Evolutionary conservation across 1,140 invertebrate species (phyloP), one percentile per base, ranked within the genome.

Genomic region (Macrocentrus cingulum): DNA sequence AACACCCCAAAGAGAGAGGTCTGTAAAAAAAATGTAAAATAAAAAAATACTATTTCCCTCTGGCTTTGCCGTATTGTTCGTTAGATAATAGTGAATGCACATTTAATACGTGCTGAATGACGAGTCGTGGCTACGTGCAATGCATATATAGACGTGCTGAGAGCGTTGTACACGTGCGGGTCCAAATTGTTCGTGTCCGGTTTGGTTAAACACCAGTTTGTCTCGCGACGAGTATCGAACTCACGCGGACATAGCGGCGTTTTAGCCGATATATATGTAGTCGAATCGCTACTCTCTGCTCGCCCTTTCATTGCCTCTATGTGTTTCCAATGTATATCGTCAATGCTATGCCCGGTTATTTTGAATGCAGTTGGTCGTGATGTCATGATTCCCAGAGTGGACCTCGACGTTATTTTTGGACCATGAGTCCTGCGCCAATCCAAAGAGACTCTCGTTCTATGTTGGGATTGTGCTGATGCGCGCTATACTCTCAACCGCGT

Each of bases 381-480:
- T 51, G 49, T 36, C 49, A 51, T 37, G 49, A 51, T 51, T 51
- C 49, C 32, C 29, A 36, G 49, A 36, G 32, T 51, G 29, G 32
- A 51, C 32, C 49, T 51, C 32, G 9, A 25, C 25, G 32, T 34
- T 51, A 51, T 51, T 51, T 51, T 51, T 36, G 49, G 49, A 37
- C n/a, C 34, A 49, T 16, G 23, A 49, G 13, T n/a, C 23, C 16
- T 32, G 25, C 13, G 7, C 13, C 8, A 39, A 39, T 39, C 4
- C 36, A 5, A 8, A 39, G 11, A n/a, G n/a, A n/a, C n/a, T n/a
- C 36, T 13, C 36, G 9, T 39, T 13, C 13, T n/a, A 39, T 39
- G 15, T 39, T 13, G 13, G 36, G 36, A n/a, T 39, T 29, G 4
- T 29, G 25, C 25, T 29, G 25, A 29, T n/a, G n/a, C n/a, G n/a